A percentile compares a stretch with the other conserved stretches of the same genome.
Conservation (phyloP, 1,140 invertebrate genomes). For the Ips typographus region DNA sequence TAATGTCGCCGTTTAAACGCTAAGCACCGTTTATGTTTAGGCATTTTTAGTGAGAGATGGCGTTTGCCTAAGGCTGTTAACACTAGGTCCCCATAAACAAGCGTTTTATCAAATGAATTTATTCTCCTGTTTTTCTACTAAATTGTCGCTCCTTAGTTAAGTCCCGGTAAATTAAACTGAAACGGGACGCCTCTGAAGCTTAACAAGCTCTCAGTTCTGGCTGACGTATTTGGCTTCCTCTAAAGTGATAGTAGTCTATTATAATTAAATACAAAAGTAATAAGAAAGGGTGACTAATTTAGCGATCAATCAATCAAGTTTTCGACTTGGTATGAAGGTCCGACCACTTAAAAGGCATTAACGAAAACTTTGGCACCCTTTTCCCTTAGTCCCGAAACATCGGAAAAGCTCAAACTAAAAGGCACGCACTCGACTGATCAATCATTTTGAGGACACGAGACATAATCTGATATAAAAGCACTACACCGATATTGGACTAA, state of each 20-base stretch:
- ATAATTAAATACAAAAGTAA: conserved; percentile 1
- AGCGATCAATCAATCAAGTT: background rate
- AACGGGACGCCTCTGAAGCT: background rate
- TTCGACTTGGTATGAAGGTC: background rate
- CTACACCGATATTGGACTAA: background rate
- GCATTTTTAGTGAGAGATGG: conserved; percentile 16
- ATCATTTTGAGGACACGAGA: conserved; percentile 2
- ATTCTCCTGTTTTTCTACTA: too few species aligned
- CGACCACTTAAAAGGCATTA: conserved; percentile 3
- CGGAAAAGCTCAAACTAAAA: background rate
- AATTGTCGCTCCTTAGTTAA: too few species aligned
- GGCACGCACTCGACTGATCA: conserved; percentile 7
- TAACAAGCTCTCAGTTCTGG: too few species aligned
- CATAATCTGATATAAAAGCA: background rate
- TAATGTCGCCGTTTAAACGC: conserved; percentile 20
- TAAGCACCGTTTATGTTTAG: conserved; percentile 20
- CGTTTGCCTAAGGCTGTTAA: conserved; percentile 1
- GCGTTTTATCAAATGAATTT: too few species aligned
- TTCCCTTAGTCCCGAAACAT: conserved; percentile 2
- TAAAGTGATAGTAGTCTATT: background rate
- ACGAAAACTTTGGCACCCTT: conserved; percentile 7
- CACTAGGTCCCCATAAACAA: background rate
- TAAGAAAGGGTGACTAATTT: background rate
- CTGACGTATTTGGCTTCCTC: too few species aligned
- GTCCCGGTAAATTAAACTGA: background rate